Conservation (phyloP, 2,113 vertebrate genomes). For the Rousettus leschenaultii region DNA sequence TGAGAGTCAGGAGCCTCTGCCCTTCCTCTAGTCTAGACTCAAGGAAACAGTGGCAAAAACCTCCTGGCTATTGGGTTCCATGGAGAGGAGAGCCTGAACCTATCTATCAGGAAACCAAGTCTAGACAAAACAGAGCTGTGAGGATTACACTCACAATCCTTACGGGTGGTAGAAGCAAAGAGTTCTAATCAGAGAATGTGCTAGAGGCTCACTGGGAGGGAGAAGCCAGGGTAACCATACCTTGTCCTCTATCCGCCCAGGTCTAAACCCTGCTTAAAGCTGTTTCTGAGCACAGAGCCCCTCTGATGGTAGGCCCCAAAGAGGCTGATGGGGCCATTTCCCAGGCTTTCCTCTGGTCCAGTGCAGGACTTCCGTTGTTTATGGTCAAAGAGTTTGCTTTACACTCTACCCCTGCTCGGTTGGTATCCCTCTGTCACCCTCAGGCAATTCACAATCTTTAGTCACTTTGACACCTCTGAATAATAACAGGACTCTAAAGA, state of each 20-base stretch:
- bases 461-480: background rate
- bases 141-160: background rate
- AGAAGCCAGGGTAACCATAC: background rate
- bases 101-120: background rate
- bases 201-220: background rate
- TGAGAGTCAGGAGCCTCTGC: background rate
- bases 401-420: background rate
- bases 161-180: background rate
- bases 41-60: background rate
- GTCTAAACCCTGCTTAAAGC: background rate
- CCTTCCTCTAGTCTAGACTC: background rate
- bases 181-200: background rate
- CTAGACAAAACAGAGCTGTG: background rate
- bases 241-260: background rate
- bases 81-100: background rate
- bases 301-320: background rate
- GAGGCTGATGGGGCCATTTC: background rate
- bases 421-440: background rate
- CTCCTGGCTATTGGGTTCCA: background rate
- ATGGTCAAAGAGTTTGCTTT: background rate
- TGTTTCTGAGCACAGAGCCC: background rate
- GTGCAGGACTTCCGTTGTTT: background rate
- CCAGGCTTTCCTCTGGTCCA: background rate
- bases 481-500: background rate
- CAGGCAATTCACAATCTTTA: background rate